These are phyloP conservation scores for Macrotrachela quadricornifera DNA, from an alignment of 1,140 invertebrate species.

Conservation along the genomic window DNA sequence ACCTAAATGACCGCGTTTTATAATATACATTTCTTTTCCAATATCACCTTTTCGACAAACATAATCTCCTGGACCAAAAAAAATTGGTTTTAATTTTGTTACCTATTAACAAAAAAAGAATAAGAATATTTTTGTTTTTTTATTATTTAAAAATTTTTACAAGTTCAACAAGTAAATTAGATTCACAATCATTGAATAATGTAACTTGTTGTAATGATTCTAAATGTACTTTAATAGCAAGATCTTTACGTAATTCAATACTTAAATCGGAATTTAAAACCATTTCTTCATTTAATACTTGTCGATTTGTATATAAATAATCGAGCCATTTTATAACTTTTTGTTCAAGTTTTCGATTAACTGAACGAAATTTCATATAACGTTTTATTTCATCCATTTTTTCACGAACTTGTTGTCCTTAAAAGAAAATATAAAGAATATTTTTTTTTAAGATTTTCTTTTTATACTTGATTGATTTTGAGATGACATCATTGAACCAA, in stretches of 20 bases:
- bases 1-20: conserved; percentile 60
- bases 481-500: conserved; percentile 84
- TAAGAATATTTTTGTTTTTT: too few relatives aligned
- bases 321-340: conserved; percentile 86
- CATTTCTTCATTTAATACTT: conserved; percentile 63
- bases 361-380: conserved; percentile 71
- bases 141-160: conserved; percentile 32
- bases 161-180: conserved; percentile 68
- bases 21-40: conserved; percentile 83
- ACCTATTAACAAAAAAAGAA: too few relatives aligned
- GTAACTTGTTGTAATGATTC: conserved; percentile 65
- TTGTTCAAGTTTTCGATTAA: conserved; percentile 62
- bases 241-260: conserved; percentile 82
- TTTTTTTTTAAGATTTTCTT: too few relatives aligned
- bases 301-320: conserved; percentile 78
- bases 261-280: conserved; percentile 40
- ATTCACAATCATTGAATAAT: conserved; percentile 72
- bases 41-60: conserved; percentile 10
- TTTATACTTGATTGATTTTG: conserved; percentile 60
- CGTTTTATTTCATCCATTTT: conserved; percentile 86
- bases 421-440: conserved; percentile 41
- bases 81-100: conserved; percentile 1
- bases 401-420: conserved; percentile 74
- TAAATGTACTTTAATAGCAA: conserved; percentile 80
- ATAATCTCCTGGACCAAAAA: conserved; percentile 7